Percentiles rank a stretch among this genome's conserved stretches.
Evolutionary conservation across 2,888 invertebrate species (phyloP).

Genomic region (Barypeithes pellucidus): DNA sequence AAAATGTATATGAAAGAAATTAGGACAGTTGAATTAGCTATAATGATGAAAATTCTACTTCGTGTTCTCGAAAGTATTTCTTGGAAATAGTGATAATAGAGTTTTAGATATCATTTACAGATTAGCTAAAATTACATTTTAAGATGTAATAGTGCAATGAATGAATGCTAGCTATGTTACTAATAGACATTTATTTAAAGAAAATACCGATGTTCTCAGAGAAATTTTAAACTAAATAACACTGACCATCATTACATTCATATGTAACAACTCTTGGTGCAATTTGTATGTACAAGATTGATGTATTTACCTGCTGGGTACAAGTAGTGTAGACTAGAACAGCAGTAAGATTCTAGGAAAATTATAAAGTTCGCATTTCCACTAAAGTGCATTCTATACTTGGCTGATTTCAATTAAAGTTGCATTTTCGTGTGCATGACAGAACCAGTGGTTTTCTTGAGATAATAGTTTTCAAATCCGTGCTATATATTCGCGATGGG

Average conservation of each 20-base stretch:
- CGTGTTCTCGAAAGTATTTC: slow-evolving; percentile 1
- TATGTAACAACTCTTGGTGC: too few relatives aligned
- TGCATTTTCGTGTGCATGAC: slow-evolving; percentile 27
- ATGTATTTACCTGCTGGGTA: not conserved
- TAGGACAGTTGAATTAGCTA: slow-evolving; percentile 21
- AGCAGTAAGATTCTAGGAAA: slow-evolving; percentile 5
- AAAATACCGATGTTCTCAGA: too few relatives aligned
- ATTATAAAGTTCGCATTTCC: slow-evolving; percentile 19
- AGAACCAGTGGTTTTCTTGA: slow-evolving; percentile 39
- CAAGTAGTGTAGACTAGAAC: not conserved
- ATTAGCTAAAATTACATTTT: too few relatives aligned
- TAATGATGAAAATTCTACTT: slow-evolving; percentile 3
- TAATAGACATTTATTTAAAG: too few relatives aligned
- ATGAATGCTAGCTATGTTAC: too few relatives aligned
- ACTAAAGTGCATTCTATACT: slow-evolving; percentile 34
- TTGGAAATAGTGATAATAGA: not conserved
- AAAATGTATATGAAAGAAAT: slow-evolving; percentile 17
- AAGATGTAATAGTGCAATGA: too few relatives aligned
- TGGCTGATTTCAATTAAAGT: slow-evolving; percentile 40
- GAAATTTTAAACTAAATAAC: too few relatives aligned
- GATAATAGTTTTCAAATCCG: slow-evolving; percentile 42
- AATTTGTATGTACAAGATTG: not conserved
- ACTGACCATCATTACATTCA: too few relatives aligned
- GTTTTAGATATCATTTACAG: too few relatives aligned
- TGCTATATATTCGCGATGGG: slow-evolving; percentile 22